Percentiles rank a stretch among this genome's conserved stretches.
phyloP scores from a whole-genome alignment of 2,888 invertebrate species.

The Carterocephalus palaemon region DNA sequence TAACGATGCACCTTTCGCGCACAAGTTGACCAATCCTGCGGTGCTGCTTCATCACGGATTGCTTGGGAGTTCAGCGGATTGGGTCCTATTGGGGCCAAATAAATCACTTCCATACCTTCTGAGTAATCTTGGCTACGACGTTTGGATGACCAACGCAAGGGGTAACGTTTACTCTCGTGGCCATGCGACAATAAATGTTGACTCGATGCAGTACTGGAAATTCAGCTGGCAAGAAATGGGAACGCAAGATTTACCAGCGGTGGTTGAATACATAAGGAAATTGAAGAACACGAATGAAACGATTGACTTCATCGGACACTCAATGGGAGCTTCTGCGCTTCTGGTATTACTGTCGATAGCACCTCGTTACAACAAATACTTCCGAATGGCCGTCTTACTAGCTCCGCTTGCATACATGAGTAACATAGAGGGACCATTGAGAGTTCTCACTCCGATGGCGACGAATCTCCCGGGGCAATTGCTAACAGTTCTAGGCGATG shows the following conservation, averaged over 20 bases:
- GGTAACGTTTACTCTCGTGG: constrained; percentile 60
- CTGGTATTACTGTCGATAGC: constrained; percentile 49
- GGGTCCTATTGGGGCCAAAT: constrained; percentile 56
- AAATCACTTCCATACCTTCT: constrained; percentile 66
- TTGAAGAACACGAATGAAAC: constrained; percentile 40
- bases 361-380: constrained; percentile 49
- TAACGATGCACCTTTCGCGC: background rate
- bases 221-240: constrained; percentile 65
- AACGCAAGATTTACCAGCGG: constrained; percentile 51
- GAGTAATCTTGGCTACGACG: constrained; percentile 77
- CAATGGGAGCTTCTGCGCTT: constrained; percentile 60
- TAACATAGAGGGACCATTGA: constrained; percentile 47
- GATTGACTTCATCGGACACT: constrained; percentile 59
- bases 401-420: constrained; percentile 56
- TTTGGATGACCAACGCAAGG: constrained; percentile 79
- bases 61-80: constrained; percentile 63
- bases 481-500: constrained; percentile 42
- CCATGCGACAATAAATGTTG: constrained; percentile 39
- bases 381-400: constrained; percentile 52
- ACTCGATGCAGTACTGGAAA: constrained; percentile 49
- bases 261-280: constrained; percentile 50
- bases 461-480: constrained; percentile 38
- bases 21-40: constrained; percentile 34
- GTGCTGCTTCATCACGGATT: constrained; percentile 60
- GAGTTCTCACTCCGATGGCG: constrained; percentile 39